Percentiles rank a stretch among this genome's conserved stretches.
phyloP scores from a whole-genome alignment of 1,140 invertebrate species.

The Drosophila repleta region DNA sequence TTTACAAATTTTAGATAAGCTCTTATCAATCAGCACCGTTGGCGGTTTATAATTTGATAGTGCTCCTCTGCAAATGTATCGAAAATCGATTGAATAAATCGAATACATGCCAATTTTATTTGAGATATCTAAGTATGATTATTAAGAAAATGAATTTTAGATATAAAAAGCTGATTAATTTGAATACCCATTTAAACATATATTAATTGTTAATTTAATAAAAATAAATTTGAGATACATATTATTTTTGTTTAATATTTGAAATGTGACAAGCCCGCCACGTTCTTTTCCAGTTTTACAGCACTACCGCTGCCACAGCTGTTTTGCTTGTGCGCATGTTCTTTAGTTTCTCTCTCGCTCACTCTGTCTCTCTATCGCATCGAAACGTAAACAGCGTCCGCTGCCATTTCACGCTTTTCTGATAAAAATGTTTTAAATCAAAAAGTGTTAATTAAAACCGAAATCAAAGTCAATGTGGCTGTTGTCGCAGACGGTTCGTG shows the following conservation, averaged over 20 bases:
- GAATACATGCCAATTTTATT: background rate
- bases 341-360: slow-evolving; percentile 22
- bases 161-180: background rate
- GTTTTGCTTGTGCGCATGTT: slow-evolving; percentile 46
- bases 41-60: slow-evolving; percentile 16
- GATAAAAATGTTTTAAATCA: slow-evolving; percentile 82
- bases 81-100: slow-evolving; percentile 21
- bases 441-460: slow-evolving; percentile 78
- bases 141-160: too few species aligned
- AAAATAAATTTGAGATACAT: too few species aligned
- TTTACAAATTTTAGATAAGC: slow-evolving; percentile 72
- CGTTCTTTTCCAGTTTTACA: slow-evolving; percentile 15
- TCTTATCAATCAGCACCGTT: slow-evolving; percentile 52
- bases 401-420: slow-evolving; percentile 75
- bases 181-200: background rate
- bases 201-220: background rate
- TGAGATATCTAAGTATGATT: too few species aligned
- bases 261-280: slow-evolving; percentile 12
- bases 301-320: slow-evolving; percentile 34
- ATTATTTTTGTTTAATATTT: background rate
- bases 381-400: slow-evolving; percentile 77
- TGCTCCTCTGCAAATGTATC: slow-evolving; percentile 41
- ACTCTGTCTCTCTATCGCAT: slow-evolving; percentile 36
- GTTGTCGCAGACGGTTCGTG: slow-evolving; percentile 69
- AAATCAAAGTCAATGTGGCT: slow-evolving; percentile 80